Conservation (phyloP, 2,888 invertebrate genomes). For the Iphiclides podalirius region DNA sequence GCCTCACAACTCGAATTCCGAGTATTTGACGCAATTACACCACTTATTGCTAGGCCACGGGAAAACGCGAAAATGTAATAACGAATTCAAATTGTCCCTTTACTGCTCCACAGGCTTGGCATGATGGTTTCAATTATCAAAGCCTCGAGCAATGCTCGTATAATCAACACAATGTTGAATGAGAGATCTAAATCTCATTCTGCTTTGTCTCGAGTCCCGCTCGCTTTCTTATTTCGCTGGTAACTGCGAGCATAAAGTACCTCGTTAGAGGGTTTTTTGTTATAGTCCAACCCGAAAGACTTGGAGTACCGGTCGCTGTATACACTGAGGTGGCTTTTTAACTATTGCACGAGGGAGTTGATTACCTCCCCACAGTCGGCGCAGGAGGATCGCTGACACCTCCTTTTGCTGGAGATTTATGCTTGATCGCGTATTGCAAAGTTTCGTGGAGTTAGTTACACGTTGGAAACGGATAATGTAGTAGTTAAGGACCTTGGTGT, state of each 20-base stretch:
- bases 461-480: neutral
- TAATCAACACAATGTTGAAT: slow-evolving; percentile 22
- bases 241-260: slow-evolving; percentile 46
- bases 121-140: slow-evolving; percentile 3
- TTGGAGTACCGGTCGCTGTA: slow-evolving; percentile 12
- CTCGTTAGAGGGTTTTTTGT: slow-evolving; percentile 65
- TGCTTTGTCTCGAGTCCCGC: slow-evolving; percentile 31
- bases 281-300: slow-evolving; percentile 40
- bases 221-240: slow-evolving; percentile 28
- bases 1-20: too few species aligned
- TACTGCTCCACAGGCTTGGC: neutral
- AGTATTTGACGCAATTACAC: too few species aligned
- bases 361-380: slow-evolving; percentile 25
- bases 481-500: neutral
- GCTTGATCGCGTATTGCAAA: neutral
- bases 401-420: slow-evolving; percentile 7
- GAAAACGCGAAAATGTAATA: neutral
- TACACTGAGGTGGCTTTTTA: slow-evolving; percentile 42
- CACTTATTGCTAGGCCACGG: too few species aligned
- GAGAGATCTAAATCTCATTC: slow-evolving; percentile 30
- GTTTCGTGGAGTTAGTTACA: neutral
- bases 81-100: neutral
- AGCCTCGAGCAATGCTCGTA: neutral
- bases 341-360: slow-evolving; percentile 27
- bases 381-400: slow-evolving; percentile 11